Evolutionary conservation across 2,113 vertebrate species (phyloP).

Genomic region (Zapus hudsonius): DNA sequence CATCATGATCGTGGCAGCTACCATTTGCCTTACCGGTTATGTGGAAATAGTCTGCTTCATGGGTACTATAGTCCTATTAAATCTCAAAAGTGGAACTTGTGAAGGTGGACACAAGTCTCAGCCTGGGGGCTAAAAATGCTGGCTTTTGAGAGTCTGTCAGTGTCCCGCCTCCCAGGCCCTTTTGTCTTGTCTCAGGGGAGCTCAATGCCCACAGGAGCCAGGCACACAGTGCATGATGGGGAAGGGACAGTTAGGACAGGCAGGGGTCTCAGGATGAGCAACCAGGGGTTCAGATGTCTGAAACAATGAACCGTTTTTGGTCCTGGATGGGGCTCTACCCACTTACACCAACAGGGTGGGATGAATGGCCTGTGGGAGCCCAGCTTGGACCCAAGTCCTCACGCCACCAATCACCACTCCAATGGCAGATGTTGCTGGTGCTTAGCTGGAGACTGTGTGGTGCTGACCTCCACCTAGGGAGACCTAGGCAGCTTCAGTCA

Average conservation of each 20-base stretch:
- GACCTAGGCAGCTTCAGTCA: not conserved
- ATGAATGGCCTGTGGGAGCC: too few species aligned
- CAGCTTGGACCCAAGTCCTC: not conserved
- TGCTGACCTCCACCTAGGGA: not conserved
- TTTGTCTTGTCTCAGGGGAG: fast-evolving
- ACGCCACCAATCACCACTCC: not conserved
- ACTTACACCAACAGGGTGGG: not conserved
- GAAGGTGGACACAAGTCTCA: not conserved
- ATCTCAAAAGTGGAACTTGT: too few species aligned
- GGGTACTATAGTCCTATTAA: not conserved
- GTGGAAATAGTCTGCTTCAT: not conserved
- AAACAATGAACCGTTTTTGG: fast-evolving
- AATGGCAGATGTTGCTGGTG: fast-evolving
- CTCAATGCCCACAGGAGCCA: not conserved
- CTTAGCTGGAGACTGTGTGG: fast-evolving
- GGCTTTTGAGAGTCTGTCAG: not conserved
- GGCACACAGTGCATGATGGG: fast-evolving
- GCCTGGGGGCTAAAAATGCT: not conserved
- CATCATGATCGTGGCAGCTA: not conserved
- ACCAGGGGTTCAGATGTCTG: not conserved
- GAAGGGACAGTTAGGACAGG: not conserved
- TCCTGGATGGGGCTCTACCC: not conserved
- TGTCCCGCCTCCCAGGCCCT: fast-evolving
- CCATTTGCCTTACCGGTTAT: not conserved
- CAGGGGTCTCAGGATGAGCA: not conserved